Base-by-base conservation (phyloP, 2,888 invertebrate species). In the Drosophila fulvimacula region DNA sequence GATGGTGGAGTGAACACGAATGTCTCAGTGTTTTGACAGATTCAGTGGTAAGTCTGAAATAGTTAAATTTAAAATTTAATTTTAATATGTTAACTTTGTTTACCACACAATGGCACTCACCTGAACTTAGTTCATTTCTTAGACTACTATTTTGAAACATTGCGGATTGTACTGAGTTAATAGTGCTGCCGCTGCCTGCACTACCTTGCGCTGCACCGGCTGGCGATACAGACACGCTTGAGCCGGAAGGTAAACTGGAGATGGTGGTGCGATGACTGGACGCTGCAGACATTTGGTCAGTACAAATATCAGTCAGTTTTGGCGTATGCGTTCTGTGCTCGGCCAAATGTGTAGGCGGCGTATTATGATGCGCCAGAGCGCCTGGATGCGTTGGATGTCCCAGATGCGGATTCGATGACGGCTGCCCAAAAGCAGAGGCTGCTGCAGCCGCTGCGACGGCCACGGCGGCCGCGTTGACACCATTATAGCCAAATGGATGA, bases 41-140 rank as follows among this genome's bases (percentile, higher is more conserved):
- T 97, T 97, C 93, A 97, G 94, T 93, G 97, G 97, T 94, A 96
- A 95, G 96, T 97, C 97, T 97, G 94, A 67, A 95, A 95, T 2
- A 52, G 9, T 48, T 11, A 3, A 57, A n/a, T 24, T 38, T n/a
- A 38, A 38, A 34, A 5, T 13, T 41, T 27, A 15, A 7, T 39
- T 48, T 39, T 1, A n/a, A 51, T 36, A 36, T 36, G 6, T 21
- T 2, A 32, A 6, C 3, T 57, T 56, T 34, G 7, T 24, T 17
- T 24, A 36, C n/a, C 10, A 10, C 2, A 6, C 10, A 27, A 38
- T 41, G 11, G 3, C 11, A 17, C 88, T 81, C 61, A 92, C 92
- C 92, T 91, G 93, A 92, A 93, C 92, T 92, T 90, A 85, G 92
- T 92, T 93, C 93, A 90, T 92, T 91, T 90, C 92, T 93, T 88